Percentiles rank a stretch among this genome's conserved stretches.
phyloP scores from a whole-genome alignment of 2,113 vertebrate genomes.

The Pavo muticus region DNA sequence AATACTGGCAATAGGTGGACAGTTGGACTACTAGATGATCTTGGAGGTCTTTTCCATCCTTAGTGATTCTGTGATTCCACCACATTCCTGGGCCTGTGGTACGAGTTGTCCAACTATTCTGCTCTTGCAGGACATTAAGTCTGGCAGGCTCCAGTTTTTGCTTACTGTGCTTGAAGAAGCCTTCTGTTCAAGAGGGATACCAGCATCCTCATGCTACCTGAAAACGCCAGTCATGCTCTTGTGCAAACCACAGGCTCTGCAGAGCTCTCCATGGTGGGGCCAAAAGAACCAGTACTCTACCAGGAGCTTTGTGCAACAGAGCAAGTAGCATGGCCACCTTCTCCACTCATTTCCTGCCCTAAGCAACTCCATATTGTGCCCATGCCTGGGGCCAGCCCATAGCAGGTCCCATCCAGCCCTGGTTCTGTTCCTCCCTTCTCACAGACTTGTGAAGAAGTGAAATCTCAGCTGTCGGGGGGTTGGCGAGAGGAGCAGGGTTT shows the following conservation, averaged over 20 bases:
- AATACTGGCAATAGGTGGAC: too few species aligned
- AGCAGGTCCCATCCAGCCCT: not conserved
- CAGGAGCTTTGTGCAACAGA: not conserved
- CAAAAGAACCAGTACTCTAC: not conserved
- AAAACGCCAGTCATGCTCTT: rapidly evolving
- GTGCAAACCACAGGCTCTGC: not conserved
- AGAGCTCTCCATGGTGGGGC: too few species aligned
- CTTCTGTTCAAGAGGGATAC: not conserved
- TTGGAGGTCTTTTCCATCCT: too few species aligned
- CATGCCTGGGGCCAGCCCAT: not conserved
- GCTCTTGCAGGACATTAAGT: not conserved
- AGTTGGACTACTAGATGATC: too few species aligned
- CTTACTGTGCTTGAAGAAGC: not conserved
- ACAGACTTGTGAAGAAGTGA: constrained; percentile 6
- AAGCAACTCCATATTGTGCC: not conserved
- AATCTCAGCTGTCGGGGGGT: constrained; percentile 30
- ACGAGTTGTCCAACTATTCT: not conserved
- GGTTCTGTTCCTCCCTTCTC: not conserved
- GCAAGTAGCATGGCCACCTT: not conserved
- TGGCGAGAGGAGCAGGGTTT: constrained; percentile 58
- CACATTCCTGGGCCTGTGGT: not conserved
- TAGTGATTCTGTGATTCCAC: not conserved
- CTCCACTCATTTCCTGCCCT: not conserved
- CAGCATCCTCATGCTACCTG: not conserved
- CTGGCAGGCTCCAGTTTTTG: not conserved